phyloP scores from a whole-genome alignment of 2,888 invertebrate genomes.

The Lepidonotus clava region DNA sequence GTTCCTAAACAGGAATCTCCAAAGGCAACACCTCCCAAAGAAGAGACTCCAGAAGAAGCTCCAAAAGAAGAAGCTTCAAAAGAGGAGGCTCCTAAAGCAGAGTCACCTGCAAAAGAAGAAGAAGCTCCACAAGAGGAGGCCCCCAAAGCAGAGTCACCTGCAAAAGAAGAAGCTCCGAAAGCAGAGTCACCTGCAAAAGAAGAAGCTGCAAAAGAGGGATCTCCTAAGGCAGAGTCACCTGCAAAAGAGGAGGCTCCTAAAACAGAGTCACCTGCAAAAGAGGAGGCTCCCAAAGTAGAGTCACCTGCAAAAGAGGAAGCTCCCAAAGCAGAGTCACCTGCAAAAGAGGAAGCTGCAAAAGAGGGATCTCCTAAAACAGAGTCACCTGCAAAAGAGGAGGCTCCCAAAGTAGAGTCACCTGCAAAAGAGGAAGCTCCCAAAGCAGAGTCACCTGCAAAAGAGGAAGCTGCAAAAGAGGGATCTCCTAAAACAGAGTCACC shows the following conservation, averaged over 20 bases:
- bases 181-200: neutral
- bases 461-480: neutral
- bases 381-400: neutral
- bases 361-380: neutral
- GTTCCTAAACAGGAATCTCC: neutral
- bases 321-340: neutral
- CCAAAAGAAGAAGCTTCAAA: neutral
- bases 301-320: neutral
- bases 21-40: neutral
- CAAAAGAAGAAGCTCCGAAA: neutral
- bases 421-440: neutral
- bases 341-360: neutral
- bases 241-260: neutral
- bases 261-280: neutral
- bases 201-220: neutral
- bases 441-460: neutral
- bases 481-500: neutral
- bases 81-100: neutral
- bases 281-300: slow-evolving; percentile 32
- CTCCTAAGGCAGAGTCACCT: neutral
- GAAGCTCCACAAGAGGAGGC: neutral
- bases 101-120: neutral
- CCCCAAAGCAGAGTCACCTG: neutral
- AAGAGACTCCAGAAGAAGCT: neutral
- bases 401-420: neutral